phyloP scores from a whole-genome alignment of 2,797 vertebrate species.

The Rhincodon typus region DNA sequence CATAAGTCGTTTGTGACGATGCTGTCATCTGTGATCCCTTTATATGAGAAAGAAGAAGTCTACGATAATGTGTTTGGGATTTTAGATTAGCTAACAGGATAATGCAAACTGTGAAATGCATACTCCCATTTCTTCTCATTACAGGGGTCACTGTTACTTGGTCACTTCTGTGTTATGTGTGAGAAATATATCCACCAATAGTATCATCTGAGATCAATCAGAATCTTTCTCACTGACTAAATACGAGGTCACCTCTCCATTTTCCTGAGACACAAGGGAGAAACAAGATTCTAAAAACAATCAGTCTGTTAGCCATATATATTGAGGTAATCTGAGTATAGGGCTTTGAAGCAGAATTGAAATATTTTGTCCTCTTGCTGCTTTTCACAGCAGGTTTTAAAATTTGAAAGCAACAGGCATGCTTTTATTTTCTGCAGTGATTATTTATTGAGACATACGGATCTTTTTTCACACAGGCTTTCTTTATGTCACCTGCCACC shows the following conservation, averaged over 20 bases:
- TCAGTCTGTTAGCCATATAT: background rate
- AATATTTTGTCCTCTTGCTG: background rate
- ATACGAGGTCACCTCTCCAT: background rate
- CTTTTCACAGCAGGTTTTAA: background rate
- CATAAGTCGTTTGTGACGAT: background rate
- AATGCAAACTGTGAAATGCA: background rate
- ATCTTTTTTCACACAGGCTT: slow-evolving; percentile 56
- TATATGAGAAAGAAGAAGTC: background rate
- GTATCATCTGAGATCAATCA: background rate
- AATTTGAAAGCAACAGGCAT: background rate
- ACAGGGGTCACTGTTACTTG: too few relatives aligned
- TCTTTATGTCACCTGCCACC: slow-evolving; percentile 78
- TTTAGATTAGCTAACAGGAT: background rate
- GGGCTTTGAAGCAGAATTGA: background rate
- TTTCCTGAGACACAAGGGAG: background rate
- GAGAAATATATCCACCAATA: background rate
- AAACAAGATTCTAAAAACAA: background rate
- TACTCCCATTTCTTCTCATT: background rate
- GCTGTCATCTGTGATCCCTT: background rate
- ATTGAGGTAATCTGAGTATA: background rate
- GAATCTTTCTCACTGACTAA: background rate
- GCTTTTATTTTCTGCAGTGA: background rate
- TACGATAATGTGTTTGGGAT: background rate
- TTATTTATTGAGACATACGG: background rate
- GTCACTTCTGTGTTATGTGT: background rate